Evolutionary conservation across 1,140 invertebrate species (phyloP), one percentile per base, ranked within the genome.

Genomic region (Drosophila ogumai): DNA sequence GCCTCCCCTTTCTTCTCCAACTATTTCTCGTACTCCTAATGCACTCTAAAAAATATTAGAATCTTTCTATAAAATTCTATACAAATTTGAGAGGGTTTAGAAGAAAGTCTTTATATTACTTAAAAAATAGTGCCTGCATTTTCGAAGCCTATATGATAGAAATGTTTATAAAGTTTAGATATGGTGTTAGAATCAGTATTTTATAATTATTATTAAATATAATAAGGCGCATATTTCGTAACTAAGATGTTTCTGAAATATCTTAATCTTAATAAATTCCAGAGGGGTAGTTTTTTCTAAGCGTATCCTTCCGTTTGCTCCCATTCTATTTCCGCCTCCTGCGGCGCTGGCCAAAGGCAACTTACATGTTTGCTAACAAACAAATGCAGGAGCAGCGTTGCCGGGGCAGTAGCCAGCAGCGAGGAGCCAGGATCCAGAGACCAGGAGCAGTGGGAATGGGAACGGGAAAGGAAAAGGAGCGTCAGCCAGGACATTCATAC

Each of bases 281-380:
- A n/a, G 1, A 38, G 19, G 13, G 19, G 32, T 34, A 25, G 12
- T 68, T 52, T 69, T 54, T 54, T 43, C 22, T 12, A 13, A 44
- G 47, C 43, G 63, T 38, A 69, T 17, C 41, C 25, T 28, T 25
- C 47, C 40, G 8, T 22, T 31, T 41, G 34, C 15, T 47, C 22
- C 49, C 38, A 34, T 63, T 74, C 41, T 40, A 63, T 25, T 67
- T 6, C 47, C 38, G 36, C 17, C 44, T 73, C 67, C 69, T 72
- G 69, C 52, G 64, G 58, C 61, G 64, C 66, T 84, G 84, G 84
- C 84, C 84, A 88, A 90, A 90, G 84, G 85, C 84, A 88, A 90
- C 84, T 90, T 88, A 90, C 84, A 90, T 88, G 84, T 88, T 88
- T 88, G 84, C 85, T 88, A 90, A 88, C 84, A 88, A 88, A 88